Evolutionary conservation across 2,113 vertebrate species (phyloP), one percentile per base, ranked within the genome.

Genomic region (Archocentrus centrarchus): DNA sequence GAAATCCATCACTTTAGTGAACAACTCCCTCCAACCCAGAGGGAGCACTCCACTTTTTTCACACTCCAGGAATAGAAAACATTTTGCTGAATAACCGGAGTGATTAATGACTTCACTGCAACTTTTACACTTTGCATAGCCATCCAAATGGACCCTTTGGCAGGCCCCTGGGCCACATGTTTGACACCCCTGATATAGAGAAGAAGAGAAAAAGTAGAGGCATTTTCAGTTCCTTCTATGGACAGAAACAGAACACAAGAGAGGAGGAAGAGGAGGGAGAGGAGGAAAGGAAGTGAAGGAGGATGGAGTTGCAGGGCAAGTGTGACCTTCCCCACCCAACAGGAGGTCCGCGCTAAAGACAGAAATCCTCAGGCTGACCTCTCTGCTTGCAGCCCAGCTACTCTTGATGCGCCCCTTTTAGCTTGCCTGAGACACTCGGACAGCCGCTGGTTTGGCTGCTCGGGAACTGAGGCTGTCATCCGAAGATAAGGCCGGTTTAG

Each of bases 281-380:
- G 3, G 70, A 62, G 32, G 24, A 64, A 22, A 37, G 61, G 20
- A 57, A 53, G 18, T 30, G 64, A 24, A 41, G 37, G 78, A 78
- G 30, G 62, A 50, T 75, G 57, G 62, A 58, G 79, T 85, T 78
- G 57, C 70, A 81, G 77, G 81, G 78, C 1, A 37, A 75, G 63
- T 32, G 9, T 88, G 84, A 92, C 90, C 86, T 88, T 86, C 77
- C 77, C 66, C 18, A 9, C 17, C 79, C 77, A 14, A 80, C 60
- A 70, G 66, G 88, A 83, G 77, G 73, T 87, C 80, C 35, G 24
- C 47, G 79, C 58, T 88, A 81, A 87, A 86, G 84, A 82, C 82
- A 81, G 82, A 88, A 77, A 81, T 77, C 89, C 82, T 75, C 32
- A 14, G 75, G 90, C 85, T 81, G 79, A 88, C 78, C 20, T 32